These are phyloP conservation scores for Parascotia fuliginaria DNA, from an alignment of 2,888 invertebrate species.

Conservation along the genomic window DNA sequence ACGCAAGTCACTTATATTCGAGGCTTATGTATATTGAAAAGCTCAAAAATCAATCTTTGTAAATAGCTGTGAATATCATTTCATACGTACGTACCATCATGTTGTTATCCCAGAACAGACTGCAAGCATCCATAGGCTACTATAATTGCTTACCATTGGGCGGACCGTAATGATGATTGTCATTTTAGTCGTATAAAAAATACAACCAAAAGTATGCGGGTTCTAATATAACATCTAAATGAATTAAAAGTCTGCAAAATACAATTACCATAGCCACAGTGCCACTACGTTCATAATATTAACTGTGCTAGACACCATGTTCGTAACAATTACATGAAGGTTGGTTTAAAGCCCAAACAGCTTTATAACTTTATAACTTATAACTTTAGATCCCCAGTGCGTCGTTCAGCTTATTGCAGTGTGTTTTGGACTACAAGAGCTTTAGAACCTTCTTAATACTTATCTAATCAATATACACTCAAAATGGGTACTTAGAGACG, in stretches of 20 bases:
- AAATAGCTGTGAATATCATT: too few species aligned
- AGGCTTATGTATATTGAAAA: too few species aligned
- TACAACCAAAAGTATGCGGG: too few species aligned
- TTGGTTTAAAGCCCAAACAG: neutral
- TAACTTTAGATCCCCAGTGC: conserved; percentile 6
- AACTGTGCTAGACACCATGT: neutral
- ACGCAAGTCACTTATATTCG: too few species aligned
- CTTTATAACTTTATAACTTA: neutral
- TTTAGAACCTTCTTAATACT: neutral
- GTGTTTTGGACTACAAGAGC: neutral
- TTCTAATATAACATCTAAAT: too few species aligned
- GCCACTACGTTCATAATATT: neutral
- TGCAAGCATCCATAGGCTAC: too few species aligned
- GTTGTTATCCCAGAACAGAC: too few species aligned
- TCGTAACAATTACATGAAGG: neutral
- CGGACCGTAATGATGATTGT: too few species aligned
- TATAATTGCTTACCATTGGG: too few species aligned
- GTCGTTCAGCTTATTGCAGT: conserved; percentile 1
- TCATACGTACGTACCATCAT: too few species aligned
- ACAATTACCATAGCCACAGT: neutral
- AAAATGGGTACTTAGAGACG: neutral
- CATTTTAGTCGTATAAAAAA: too few species aligned
- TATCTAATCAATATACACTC: neutral
- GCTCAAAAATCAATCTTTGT: too few species aligned
- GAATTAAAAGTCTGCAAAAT: neutral